Base-by-base conservation (phyloP, 2,113 vertebrate genomes). In the Gambusia affinis region DNA sequence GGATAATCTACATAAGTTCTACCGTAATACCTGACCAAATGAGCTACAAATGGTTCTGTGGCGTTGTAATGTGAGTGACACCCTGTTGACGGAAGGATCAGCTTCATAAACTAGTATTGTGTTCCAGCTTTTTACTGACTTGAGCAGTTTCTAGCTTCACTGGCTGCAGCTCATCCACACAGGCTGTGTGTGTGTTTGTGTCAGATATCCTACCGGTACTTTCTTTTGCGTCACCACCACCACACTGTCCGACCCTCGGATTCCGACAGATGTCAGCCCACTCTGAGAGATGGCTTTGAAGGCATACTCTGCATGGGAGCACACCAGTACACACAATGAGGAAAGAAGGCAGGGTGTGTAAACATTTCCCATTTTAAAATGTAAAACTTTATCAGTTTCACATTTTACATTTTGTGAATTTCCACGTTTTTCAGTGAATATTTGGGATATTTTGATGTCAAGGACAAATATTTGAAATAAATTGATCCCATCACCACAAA, bases 161-260 rank as follows among this genome's bases (percentile, higher is more conserved):
- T 79, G 19, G 12, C 61, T 81, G 64, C 31, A 47, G 31, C 65
- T 72, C 28, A 60, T 11, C 60, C 64, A 12, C 30, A 15, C 47
- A 15, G 0, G 28, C 60, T 35, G 7, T 8, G 33, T 35, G 33
- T 63, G 64, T 72, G 70, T 66, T 70, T 37, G 66, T 71, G 74
- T 27, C 15, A 8, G 2, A 11, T 19, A n/a, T 83, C 88, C 81
- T 91, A 95, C 95, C 65, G 93, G 93, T 28, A 95, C 67, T 90
- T 95, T 95, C 91, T 95, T 95, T 81, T 95, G 95, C 61, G 95
- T 94, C 73, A 94, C 83, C 31, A 94, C 90, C 69, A 95, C 93
- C 0, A 85, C 91, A 4, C 76, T 87, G 82, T 95, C 94, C 28
- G 54, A 69, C 15, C 94, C 95, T 31, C 94, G 80, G 78, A 95